Base-by-base conservation (phyloP, 2,888 invertebrate genomes). In the Bugulina stolonifera region DNA sequence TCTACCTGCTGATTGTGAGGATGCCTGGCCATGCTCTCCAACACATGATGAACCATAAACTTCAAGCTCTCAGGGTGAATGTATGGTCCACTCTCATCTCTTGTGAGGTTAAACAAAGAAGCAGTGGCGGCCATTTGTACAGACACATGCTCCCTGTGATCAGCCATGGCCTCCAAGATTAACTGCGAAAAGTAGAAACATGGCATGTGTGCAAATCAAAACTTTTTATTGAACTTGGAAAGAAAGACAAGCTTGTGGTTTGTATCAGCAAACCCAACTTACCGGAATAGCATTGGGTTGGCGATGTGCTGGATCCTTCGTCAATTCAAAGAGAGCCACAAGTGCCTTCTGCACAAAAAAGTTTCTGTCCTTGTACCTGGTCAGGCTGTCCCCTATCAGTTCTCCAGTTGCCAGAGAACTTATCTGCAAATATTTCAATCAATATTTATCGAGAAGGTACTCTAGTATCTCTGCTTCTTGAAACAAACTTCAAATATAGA, bases 111-210 rank as follows among this genome's bases (percentile, higher is more conserved):
- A 80, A 91, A 91, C 27, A 91, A 85, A 80, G 90, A 91, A 25
- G 91, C 91, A 1, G 91, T 91, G 22, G 89, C 90, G 22, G 90
- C 90, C 88, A 91, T 89, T 83, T 90, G 90, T 27, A 91, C 89
- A 23, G 89, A 88, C 76, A 89, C 88, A 76, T 81, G 80, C 71
- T 80, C 79, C 0, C 82, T 80, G 75, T 85, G 83, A 55, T 74
- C 76, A 75, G 80, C 78, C 85, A 85, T 84, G 2, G 80, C 81
- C 35, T 80, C 81, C 54, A 85, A 71, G 10, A 85, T 82, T 72
- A 84, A 75, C 84, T 85, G 76, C 10, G 76, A 75, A 22, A 69
- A 29, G 1, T 32, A 32, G n/a, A n/a, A n/a, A n/a, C n/a, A n/a
- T n/a, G n/a, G n/a, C n/a, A n/a, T n/a, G n/a, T n/a, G n/a, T n/a